Conservation (phyloP, 2,113 vertebrate species). For the Equus quagga region DNA sequence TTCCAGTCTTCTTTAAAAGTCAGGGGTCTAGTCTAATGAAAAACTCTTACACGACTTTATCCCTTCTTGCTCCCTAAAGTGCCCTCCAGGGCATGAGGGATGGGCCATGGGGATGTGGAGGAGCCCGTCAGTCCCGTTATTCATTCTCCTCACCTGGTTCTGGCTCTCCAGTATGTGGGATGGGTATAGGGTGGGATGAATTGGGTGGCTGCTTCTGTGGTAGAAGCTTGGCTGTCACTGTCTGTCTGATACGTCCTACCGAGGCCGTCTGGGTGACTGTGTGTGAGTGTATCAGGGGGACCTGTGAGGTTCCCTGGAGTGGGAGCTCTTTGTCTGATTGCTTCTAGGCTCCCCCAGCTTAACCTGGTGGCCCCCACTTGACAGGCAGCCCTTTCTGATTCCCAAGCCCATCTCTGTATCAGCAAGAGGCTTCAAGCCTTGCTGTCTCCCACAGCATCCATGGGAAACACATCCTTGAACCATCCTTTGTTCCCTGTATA, state of each 20-base stretch:
- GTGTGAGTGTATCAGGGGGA: too few species aligned
- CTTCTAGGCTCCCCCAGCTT: background rate
- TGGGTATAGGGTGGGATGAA: background rate
- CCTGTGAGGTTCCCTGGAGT: background rate
- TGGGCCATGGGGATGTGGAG: fast-evolving
- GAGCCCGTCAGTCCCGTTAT: too few species aligned
- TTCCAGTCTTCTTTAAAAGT: background rate
- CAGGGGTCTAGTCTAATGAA: background rate
- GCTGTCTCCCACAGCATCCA: fast-evolving
- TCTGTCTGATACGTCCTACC: background rate
- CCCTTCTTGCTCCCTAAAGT: too few species aligned
- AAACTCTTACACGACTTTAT: background rate
- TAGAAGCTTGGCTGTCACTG: background rate
- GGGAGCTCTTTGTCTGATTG: too few species aligned
- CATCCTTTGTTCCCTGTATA: too few species aligned
- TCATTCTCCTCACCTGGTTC: background rate
- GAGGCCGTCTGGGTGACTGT: background rate
- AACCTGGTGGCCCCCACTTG: too few species aligned
- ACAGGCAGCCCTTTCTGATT: background rate
- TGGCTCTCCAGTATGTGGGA: fast-evolving
- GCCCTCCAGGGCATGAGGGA: too few species aligned
- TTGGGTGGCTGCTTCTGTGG: background rate
- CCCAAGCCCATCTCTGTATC: background rate
- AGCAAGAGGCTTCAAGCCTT: background rate
- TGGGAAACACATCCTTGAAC: background rate